A percentile compares a stretch with the other conserved stretches of the same genome.
These are phyloP conservation scores for Temnopleurus reevesii DNA, from an alignment of 53 echinoderm and acorn worm species.

Conservation along the genomic window DNA sequence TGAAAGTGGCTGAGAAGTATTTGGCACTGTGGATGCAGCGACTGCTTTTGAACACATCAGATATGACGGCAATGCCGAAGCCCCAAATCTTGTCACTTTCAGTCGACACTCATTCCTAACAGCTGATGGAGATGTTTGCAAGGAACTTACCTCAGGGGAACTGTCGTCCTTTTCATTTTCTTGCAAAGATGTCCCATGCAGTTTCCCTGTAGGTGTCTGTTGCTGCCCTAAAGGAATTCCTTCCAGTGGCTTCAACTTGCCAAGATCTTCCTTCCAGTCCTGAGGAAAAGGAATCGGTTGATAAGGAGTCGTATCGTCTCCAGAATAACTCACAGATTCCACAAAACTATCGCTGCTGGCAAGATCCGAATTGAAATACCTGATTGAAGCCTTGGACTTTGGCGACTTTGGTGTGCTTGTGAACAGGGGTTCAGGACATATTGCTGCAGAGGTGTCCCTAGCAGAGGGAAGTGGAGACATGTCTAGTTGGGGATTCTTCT, in stretches of 20 bases:
- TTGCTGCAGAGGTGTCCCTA: not conserved
- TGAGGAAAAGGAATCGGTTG: not conserved
- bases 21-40: not conserved
- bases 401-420: slow-evolving; percentile 43
- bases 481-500: not conserved
- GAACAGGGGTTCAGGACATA: not conserved
- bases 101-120: not conserved
- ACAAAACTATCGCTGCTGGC: not conserved
- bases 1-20: not conserved
- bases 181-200: not conserved
- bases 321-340: not conserved
- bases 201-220: not conserved
- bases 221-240: not conserved
- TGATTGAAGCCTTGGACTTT: not conserved
- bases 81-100: not conserved
- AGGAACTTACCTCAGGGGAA: not conserved
- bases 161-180: not conserved
- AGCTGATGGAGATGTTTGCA: not conserved
- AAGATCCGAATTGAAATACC: not conserved
- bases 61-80: not conserved
- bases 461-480: not conserved
- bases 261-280: not conserved
- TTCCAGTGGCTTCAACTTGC: slow-evolving; percentile 25
- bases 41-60: not conserved
- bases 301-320: not conserved